Conservation (phyloP, 2,888 invertebrate species). For the Trachelus troglodyta region DNA sequence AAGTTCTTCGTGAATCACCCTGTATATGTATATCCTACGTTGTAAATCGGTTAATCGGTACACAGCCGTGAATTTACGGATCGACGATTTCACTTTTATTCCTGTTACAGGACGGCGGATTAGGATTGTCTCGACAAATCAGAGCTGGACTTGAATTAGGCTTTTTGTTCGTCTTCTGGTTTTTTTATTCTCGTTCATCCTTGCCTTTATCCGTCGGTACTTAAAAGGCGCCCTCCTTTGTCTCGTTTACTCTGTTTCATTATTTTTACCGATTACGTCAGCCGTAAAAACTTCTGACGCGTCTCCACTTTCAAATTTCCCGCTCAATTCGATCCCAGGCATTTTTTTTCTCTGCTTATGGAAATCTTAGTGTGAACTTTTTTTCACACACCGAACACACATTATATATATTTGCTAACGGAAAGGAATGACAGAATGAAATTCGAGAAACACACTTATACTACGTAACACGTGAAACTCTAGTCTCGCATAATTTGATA, state of each 20-base stretch:
- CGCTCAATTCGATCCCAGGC: not conserved
- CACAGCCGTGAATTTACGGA: not conserved
- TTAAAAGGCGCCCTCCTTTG: conserved; percentile 1
- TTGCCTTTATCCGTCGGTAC: conserved; percentile 6
- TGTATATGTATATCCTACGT: not conserved
- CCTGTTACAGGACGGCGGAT: not conserved
- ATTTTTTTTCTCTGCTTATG: not conserved
- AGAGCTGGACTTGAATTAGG: conserved; percentile 8
- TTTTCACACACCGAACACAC: not conserved
- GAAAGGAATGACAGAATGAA: conserved; percentile 54
- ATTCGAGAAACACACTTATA: conserved; percentile 53
- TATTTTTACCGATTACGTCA: not conserved
- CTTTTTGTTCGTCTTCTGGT: conserved; percentile 4
- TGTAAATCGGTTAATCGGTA: not conserved
- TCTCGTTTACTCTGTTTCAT: conserved; percentile 6
- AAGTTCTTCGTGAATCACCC: not conserved
- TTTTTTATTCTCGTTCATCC: conserved; percentile 5
- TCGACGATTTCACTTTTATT: not conserved
- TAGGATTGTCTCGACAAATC: conserved; percentile 5
- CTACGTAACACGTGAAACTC: conserved; percentile 50
- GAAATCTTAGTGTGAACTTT: not conserved
- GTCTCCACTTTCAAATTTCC: not conserved
- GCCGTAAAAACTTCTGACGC: not conserved
- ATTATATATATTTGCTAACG: conserved; percentile 34
- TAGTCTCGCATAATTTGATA: conserved; percentile 60